These are phyloP conservation scores for Chiloscyllium punctatum DNA, from an alignment of 2,797 vertebrate genomes.

Conservation along the genomic window DNA sequence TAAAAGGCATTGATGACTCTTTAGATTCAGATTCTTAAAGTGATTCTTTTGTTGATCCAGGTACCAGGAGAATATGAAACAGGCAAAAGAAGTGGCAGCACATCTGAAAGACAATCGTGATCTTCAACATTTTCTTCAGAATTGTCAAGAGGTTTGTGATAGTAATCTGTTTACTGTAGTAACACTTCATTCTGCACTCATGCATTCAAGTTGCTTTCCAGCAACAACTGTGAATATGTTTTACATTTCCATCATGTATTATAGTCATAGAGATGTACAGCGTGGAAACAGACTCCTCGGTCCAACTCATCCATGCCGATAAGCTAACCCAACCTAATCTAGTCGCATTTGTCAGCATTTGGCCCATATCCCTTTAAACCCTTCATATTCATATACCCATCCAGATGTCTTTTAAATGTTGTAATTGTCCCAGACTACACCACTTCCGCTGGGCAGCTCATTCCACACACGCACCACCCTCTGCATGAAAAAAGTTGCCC, in stretches of 20 bases:
- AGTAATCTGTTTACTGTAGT: background rate
- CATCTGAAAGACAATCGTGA: conserved; percentile 81
- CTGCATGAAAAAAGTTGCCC: too few species aligned
- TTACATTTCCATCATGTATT: background rate
- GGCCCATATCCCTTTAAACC: too few species aligned
- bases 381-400: too few species aligned
- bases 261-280: too few species aligned
- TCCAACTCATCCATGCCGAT: too few species aligned
- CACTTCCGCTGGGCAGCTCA: too few species aligned
- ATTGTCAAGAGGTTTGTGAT: conserved; percentile 83
- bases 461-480: too few species aligned
- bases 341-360: too few species aligned
- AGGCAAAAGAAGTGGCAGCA: conserved; percentile 65
- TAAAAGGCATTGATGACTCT: background rate
- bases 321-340: too few species aligned
- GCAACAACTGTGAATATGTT: background rate
- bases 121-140: conserved; percentile 87
- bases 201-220: background rate
- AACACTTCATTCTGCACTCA: background rate
- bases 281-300: too few species aligned
- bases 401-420: too few species aligned
- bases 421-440: too few species aligned
- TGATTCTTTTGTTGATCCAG: conserved; percentile 52
- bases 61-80: conserved; percentile 60
- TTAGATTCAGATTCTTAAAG: background rate